Evolutionary conservation across 1,140 invertebrate genomes (phyloP), one percentile per base, ranked within the genome.

Genomic region (Arctopsyche grandis): DNA sequence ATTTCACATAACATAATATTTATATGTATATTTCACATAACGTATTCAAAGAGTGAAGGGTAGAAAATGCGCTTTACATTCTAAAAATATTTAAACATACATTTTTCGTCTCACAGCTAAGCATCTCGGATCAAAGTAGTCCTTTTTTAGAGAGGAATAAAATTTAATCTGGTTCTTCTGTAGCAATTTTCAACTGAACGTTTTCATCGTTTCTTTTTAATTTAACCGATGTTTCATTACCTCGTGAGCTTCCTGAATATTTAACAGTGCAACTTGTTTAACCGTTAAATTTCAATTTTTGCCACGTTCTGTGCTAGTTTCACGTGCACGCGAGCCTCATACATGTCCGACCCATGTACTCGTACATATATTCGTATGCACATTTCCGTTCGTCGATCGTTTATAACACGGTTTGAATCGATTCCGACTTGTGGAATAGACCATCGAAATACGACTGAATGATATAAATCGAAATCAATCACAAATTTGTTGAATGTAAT

Each of bases 231-330:
- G 16, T 60, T 60, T 60, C 56, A 60, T 60, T 21, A 21, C 16
- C 56, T 5, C 7, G 56, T 60, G 9, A 16, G 16, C 56, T 60
- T n/a, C 21, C 19, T 60, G 56, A 9, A 60, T 60, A 60, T 60
- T 60, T 60, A 19, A 22, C 63, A 12, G 63, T 22, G 0, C 5
- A 22, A 66, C 63, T 66, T 14, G 22, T 66, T 26, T 26, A 22
- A 66, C 63, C 63, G 63, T 66, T 66, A 66, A 7, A 26, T 66
- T 66, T 66, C 63, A 14, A 66, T 66, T 66, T 66, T 66, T 10
- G 1, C 9, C 21, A 66, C 10, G 10, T 66, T 66, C 1, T 52
- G 12, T 10, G 12, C 10, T 52, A 14, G 10, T 14, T 52, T 52
- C 48, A 46, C 44, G 16, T 52, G 48, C 10, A 52, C 16, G 48